Conservation (phyloP, 2,888 invertebrate genomes). For the Drosophila buzzatii region DNA sequence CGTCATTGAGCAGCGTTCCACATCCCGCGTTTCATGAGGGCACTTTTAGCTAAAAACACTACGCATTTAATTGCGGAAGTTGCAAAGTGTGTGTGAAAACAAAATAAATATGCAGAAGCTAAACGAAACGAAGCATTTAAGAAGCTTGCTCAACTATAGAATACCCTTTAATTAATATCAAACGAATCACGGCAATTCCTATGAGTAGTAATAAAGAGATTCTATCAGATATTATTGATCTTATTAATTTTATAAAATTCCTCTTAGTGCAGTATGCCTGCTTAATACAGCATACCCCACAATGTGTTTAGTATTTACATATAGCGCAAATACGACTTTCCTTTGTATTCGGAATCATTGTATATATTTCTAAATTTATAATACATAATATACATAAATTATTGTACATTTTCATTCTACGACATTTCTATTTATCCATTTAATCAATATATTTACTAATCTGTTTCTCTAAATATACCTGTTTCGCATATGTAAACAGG, state of each 20-base stretch:
- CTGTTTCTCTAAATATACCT: neutral
- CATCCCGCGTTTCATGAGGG: neutral
- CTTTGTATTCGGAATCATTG: neutral
- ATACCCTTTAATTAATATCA: slow-evolving; percentile 26
- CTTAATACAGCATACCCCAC: neutral
- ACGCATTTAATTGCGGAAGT: slow-evolving; percentile 78
- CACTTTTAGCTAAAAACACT: slow-evolving; percentile 53
- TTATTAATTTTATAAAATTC: no score
- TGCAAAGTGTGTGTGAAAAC: slow-evolving; percentile 56
- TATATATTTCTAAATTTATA: neutral
- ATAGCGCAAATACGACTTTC: neutral
- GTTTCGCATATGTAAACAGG: slow-evolving; percentile 4
- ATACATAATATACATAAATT: neutral
- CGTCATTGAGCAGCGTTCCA: slow-evolving; percentile 39
- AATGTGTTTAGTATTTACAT: neutral
- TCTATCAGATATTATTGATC: no score
- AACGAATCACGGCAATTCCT: neutral
- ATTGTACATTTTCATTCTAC: neutral
- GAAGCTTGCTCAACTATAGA: neutral
- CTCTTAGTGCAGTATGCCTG: neutral
- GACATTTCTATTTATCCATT: neutral
- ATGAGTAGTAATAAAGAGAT: neutral
- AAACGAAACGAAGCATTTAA: neutral
- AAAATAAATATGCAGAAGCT: slow-evolving; percentile 42
- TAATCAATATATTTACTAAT: neutral